Evolutionary conservation across 1,140 invertebrate genomes (phyloP).

Genomic region (Cyphomyrmex costatus): DNA sequence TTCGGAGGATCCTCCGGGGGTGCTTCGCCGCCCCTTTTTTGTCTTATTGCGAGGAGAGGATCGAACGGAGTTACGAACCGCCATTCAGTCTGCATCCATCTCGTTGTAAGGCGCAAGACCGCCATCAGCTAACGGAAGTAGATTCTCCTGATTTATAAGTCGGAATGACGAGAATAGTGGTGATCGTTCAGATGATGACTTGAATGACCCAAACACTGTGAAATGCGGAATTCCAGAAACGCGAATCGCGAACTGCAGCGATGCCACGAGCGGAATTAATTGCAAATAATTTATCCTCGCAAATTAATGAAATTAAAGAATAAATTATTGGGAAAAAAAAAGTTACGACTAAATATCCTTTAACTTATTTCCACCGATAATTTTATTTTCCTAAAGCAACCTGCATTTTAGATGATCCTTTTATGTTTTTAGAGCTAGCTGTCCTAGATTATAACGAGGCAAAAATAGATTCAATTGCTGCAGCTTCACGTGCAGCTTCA

Average conservation of each 20-base stretch:
- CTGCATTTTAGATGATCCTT: neutral
- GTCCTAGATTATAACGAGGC: conserved; percentile 16
- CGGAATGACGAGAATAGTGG: neutral
- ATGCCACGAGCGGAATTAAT: neutral
- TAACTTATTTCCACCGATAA: neutral
- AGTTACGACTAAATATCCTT: neutral
- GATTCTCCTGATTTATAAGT: conserved; percentile 54
- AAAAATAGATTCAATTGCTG: conserved; percentile 34
- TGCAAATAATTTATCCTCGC: conserved; percentile 26
- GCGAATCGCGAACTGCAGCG: neutral
- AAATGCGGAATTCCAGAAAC: neutral
- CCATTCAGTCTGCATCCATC: conserved; percentile 35
- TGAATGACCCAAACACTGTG: neutral
- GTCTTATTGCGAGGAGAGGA: conserved; percentile 49
- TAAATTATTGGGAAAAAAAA: neutral
- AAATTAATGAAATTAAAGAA: neutral
- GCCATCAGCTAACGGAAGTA: conserved; percentile 8
- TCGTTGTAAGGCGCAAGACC: conserved; percentile 29
- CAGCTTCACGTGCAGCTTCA: neutral
- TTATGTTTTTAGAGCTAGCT: neutral
- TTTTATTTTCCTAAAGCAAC: neutral
- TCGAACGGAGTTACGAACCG: conserved; percentile 55
- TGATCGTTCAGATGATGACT: conserved; percentile 14
- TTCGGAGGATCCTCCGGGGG: conserved; percentile 52
- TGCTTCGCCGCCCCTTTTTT: conserved; percentile 36